phyloP scores from a whole-genome alignment of 2,888 invertebrate species.

The Cordilura impudica region DNA sequence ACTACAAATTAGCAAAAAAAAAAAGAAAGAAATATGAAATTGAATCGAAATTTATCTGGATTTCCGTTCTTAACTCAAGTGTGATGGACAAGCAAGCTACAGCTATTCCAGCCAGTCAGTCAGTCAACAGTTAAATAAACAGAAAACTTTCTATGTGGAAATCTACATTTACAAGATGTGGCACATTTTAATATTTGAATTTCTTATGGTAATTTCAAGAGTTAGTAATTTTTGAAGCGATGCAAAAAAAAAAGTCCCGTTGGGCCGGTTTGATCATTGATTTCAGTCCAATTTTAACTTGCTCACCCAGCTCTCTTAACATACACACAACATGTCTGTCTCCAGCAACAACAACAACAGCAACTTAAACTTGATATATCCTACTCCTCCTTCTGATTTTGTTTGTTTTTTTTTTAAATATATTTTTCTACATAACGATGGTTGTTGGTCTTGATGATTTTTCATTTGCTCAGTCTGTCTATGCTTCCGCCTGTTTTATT shows the following conservation, averaged over 20 bases:
- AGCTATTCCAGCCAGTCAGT: background rate
- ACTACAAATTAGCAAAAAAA: conserved; percentile 22
- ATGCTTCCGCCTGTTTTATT: background rate
- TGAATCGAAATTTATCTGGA: conserved; percentile 50
- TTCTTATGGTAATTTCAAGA: conserved; percentile 16
- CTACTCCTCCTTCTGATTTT: conserved; percentile 30
- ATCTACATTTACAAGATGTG: background rate
- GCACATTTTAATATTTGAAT: background rate
- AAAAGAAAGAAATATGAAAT: conserved; percentile 4
- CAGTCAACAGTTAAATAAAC: background rate
- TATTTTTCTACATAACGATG: background rate
- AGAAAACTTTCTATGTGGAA: conserved; percentile 20
- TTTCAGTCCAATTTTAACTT: conserved; percentile 41
- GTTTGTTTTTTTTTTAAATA: background rate
- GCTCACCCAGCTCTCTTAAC: conserved; percentile 30
- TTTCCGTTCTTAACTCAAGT: conserved; percentile 31
- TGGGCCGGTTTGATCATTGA: conserved; percentile 43
- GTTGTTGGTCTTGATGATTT: background rate
- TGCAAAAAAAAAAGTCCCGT: conserved; percentile 49
- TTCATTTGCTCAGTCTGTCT: background rate
- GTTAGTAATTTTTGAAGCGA: conserved; percentile 37
- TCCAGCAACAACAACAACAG: background rate
- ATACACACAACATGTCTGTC: conserved; percentile 7
- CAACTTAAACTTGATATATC: conserved; percentile 12
- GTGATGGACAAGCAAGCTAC: conserved; percentile 32